These are phyloP conservation scores for Hypanus sabinus DNA, from an alignment of 2,113 vertebrate species.

Conservation along the genomic window DNA sequence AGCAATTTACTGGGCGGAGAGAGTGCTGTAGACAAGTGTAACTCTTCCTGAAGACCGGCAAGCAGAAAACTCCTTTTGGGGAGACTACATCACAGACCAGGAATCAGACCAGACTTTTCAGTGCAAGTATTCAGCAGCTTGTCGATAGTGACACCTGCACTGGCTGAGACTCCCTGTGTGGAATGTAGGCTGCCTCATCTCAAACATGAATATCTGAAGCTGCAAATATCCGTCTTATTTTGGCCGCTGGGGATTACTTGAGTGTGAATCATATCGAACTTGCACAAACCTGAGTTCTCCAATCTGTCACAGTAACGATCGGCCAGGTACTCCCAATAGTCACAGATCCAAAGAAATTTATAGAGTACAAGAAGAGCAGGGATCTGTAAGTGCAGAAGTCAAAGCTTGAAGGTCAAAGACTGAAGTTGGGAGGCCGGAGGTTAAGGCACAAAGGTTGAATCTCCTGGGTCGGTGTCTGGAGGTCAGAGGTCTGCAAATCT, in stretches of 20 bases:
- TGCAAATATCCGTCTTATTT: constrained; percentile 25
- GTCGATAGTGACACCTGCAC: background rate
- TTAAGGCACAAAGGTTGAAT: no score
- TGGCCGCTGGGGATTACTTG: constrained; percentile 10
- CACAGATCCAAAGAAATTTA: no score
- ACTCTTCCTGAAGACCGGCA: background rate
- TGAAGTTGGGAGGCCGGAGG: no score
- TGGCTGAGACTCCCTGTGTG: constrained; percentile 25
- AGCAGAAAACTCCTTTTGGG: background rate
- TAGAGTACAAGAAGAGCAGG: no score
- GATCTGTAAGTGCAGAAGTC: no score
- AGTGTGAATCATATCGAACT: constrained; percentile 19
- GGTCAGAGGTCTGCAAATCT: no score
- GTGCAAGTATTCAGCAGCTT: constrained; percentile 9
- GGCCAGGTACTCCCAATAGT: background rate
- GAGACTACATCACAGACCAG: background rate
- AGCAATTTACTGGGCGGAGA: background rate
- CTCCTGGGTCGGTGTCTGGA: no score
- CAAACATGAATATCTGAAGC: background rate
- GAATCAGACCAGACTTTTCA: background rate
- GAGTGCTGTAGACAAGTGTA: background rate
- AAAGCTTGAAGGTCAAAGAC: no score
- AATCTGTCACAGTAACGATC: background rate
- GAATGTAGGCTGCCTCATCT: background rate
- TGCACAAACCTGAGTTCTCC: background rate